Evolutionary conservation across 2,113 vertebrate genomes (phyloP), one percentile per base, ranked within the genome.

Genomic region (Dryoscopus gambensis): DNA sequence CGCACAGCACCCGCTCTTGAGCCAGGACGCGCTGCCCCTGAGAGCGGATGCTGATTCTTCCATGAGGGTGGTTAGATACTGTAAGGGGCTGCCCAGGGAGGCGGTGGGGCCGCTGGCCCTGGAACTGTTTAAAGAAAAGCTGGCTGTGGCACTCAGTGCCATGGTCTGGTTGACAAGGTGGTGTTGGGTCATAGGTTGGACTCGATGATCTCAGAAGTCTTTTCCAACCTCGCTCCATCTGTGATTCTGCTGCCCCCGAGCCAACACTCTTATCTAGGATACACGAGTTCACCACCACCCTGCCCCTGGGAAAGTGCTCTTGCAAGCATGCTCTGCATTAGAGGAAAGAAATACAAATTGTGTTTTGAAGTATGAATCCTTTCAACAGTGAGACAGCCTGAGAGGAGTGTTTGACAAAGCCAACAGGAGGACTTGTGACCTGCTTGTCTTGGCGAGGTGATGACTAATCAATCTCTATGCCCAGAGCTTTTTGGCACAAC

Each of bases 31-130:
- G 3, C 39, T 17, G 73, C 0, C 1, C 1, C 44, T 3, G 13
- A 33, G 15, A 44, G 69, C 44, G 6, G 33, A 74, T 39, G n/a
- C 35, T 1, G 2, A 13, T 15, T 62, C 40, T 55, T 22, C 40
- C 31, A 5, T 15, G 5, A 5, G n/a, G 14, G 14, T 1, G 24
- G 12, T 16, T 7, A 9, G 21, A 18, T 4, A 16, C 0, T 2
- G 30, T 8, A 4, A 69, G 19, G 60, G 55, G 30, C 42, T 10
- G 30, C 67, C 20, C 46, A 8, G 31, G 3, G 5, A 31, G 12
- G 28, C 19, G 10, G 18, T 6, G 30, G 7, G 46, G 37, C 1
- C 69, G 53, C 2, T 9, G 46, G 30, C 11, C 39, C 39, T 5
- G 40, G 22, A 31, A 30, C 5, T 55, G 24, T 5, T 27, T 4